These are phyloP conservation scores for Phoeniculus purpureus DNA, from an alignment of 2,797 vertebrate species.

Conservation along the genomic window DNA sequence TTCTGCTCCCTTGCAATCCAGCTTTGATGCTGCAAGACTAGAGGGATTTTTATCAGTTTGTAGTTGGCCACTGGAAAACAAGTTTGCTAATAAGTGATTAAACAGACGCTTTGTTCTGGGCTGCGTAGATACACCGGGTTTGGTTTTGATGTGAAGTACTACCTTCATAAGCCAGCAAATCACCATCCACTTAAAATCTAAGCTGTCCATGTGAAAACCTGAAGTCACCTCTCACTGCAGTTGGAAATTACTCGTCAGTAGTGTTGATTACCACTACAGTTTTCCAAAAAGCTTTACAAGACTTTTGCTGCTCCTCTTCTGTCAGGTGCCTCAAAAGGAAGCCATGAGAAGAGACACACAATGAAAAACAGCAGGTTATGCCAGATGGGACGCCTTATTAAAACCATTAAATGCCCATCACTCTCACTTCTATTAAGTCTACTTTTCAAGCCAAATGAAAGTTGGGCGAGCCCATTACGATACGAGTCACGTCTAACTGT, in stretches of 20 bases:
- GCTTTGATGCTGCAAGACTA: constrained; percentile 25
- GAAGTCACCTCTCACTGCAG: constrained; percentile 53
- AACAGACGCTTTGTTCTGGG: neutral
- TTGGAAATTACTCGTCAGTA: constrained; percentile 66
- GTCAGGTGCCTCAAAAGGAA: constrained; percentile 70
- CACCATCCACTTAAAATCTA: constrained; percentile 15
- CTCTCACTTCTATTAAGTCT: constrained; percentile 79
- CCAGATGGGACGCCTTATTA: constrained; percentile 78
- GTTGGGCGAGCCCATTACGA: constrained; percentile 81
- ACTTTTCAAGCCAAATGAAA: constrained; percentile 80
- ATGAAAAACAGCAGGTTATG: constrained; percentile 78
- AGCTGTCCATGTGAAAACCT: constrained; percentile 38
- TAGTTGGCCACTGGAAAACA: constrained; percentile 49
- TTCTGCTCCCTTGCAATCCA: constrained; percentile 60
- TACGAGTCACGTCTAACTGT: constrained; percentile 80
- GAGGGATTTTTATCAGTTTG: constrained; percentile 29
- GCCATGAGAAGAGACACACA: constrained; percentile 65
- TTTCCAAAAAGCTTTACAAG: constrained; percentile 72
- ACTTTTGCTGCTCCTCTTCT: constrained; percentile 65
- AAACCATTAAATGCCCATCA: constrained; percentile 79
- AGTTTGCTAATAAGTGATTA: constrained; percentile 36
- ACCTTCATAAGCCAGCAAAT: constrained; percentile 7
- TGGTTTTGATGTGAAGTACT: neutral
- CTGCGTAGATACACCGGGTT: neutral
- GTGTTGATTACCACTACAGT: constrained; percentile 68